Evolutionary conservation across 2,888 invertebrate species (phyloP), one percentile per base, ranked within the genome.

Genomic region (Ecliptopera silaceata): DNA sequence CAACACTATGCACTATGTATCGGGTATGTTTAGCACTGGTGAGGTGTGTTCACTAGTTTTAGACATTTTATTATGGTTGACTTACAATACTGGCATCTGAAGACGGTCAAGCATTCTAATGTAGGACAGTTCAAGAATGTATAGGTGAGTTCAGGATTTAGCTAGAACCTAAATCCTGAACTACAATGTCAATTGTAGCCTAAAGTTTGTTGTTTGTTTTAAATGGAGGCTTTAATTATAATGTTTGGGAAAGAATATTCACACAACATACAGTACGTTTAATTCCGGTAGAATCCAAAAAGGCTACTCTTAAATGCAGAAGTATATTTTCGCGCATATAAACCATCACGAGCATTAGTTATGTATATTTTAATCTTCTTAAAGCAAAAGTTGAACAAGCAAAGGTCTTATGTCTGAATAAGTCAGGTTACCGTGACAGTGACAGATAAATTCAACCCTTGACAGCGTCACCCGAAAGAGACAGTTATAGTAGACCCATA

Each of bases 291-390:
- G 6, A 26, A 13, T 26, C 31, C 17, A 20, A n/a, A 2, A 17
- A 44, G 31, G 39, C 49, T 56, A 32, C 38, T 22, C 22, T 45
- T 1, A 8, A 12, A 51, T 34, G 34, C 42, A 32, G 38, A 29
- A 6, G 12, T 22, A 41, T 26, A 12, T 41, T 22, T 15, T 15
- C 39, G 32, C 15, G 10, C 17, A 12, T 44, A 45, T 8, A 47
- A 48, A 43, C 46, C 59, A 68, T 69, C 60, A 61, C 51, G 53
- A 59, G 61, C 77, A 80, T 83, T 71, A 77, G 76, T 75, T 77
- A 85, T 82, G 79, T 77, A 81, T 77, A 81, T 81, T 85, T 81
- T 84, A 84, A 86, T 85, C 74, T 79, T 65, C 74, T 80, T 84
- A 81, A 85, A 67, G 69, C 74, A 75, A 46, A 43, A 13, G 45